Evolutionary conservation across 23 tunicate genomes (phyloP), one percentile per base, ranked within the genome.

Genomic region (Halocynthia aurantium): DNA sequence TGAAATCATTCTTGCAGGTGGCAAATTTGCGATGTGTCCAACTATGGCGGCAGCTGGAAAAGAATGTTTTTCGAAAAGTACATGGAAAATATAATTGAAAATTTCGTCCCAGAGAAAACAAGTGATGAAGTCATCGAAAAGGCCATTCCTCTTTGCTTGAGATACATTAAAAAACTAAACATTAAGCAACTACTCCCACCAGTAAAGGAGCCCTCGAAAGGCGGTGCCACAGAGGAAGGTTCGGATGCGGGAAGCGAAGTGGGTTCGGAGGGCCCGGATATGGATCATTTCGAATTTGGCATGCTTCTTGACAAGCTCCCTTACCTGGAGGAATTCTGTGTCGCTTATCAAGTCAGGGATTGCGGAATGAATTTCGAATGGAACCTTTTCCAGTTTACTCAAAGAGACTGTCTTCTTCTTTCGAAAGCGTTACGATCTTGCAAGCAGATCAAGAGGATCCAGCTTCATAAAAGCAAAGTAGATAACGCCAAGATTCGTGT

Each of bases 291-390:
- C 70, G 90, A 90, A 44, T 90, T 96, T 80, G 81, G 83, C 10
- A 57, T 57, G 7, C 55, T 85, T 11, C 61, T 88, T 15, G 84
- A 78, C 18, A 75, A 90, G 53, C 65, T 90, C 18, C 92, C 83
- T 5, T 73, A 89, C 68, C 67, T 96, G 55, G 89, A 89, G 70
- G 97, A 96, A 67, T 71, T 96, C 50, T 52, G 75, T 12, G 83
- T 96, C 12, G 22, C 57, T 19, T 87, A 85, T 66, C 83, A 86
- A 7, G 99, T 96, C 5, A 72, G 91, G 57, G 88, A 90, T 66
- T 86, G 91, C 75, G 99, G 99, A 13, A 96, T 96, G 99, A 96
- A 96, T 72, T 96, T 96, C 80, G 99, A 89, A 52, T 96, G 99
- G 99, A 80, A 68, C 44, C 63, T 96, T 17, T 96, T 89, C 69